Percentiles rank a stretch among this genome's conserved stretches.
Conservation (phyloP, 2,888 invertebrate species). For the Cosmia trapezina region DNA sequence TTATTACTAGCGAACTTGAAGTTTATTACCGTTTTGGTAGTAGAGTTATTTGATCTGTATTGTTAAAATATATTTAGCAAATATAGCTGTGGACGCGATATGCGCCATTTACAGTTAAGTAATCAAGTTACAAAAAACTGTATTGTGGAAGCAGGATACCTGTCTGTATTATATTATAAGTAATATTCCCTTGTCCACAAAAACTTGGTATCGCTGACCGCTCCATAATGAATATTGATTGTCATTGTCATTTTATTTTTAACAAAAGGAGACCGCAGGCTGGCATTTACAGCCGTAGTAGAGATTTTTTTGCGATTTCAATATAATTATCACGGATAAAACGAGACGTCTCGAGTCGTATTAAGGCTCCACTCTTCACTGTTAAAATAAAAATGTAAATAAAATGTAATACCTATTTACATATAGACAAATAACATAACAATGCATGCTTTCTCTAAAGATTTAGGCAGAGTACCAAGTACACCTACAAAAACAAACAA, state of each 20-base stretch:
- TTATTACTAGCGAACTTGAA: constrained; percentile 4
- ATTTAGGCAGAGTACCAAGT: background rate
- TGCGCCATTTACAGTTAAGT: constrained; percentile 1
- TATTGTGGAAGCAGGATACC: constrained; percentile 1
- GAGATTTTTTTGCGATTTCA: background rate
- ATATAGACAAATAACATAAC: background rate
- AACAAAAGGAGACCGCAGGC: constrained; percentile 8
- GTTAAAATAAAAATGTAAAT: background rate
- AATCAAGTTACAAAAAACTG: background rate
- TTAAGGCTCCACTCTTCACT: background rate
- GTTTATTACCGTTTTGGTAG: constrained; percentile 24
- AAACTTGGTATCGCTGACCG: constrained; percentile 24
- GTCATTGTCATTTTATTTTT: constrained; percentile 26
- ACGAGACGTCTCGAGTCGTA: background rate
- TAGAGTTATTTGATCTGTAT: constrained; percentile 10
- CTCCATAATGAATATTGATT: constrained; percentile 30
- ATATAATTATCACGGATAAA: background rate
- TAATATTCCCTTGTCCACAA: constrained; percentile 11
- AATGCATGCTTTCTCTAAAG: background rate
- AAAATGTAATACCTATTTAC: background rate
- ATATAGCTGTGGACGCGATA: background rate
- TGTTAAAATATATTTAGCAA: constrained; percentile 16
- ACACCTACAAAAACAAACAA: background rate
- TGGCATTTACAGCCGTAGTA: constrained; percentile 11
- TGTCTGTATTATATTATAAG: background rate